Percentiles rank a stretch among this genome's conserved stretches.
phyloP scores from a whole-genome alignment of 1,140 invertebrate genomes.

The Pseudomyrmex pallidus region DNA sequence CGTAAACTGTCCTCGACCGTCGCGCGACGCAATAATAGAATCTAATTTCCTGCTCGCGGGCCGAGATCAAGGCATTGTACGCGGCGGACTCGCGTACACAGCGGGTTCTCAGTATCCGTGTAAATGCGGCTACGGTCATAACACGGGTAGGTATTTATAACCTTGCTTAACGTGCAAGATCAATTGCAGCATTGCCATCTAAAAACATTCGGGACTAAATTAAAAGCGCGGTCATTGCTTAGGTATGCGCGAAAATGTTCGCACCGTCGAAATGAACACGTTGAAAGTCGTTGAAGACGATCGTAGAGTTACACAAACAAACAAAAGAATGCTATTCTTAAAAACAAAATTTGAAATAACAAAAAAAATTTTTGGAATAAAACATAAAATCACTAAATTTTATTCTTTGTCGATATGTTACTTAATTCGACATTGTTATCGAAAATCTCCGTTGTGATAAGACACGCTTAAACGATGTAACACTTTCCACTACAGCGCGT shows the following conservation, averaged over 20 bases:
- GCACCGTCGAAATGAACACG: background rate
- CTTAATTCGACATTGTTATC: background rate
- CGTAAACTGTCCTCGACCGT: slow-evolving; percentile 53
- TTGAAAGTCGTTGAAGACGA: background rate
- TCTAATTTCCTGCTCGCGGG: slow-evolving; percentile 56
- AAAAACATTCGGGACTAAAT: slow-evolving; percentile 35
- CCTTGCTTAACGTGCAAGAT: slow-evolving; percentile 44
- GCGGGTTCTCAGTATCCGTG: slow-evolving; percentile 26
- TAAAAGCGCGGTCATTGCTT: slow-evolving; percentile 30
- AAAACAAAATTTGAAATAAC: background rate
- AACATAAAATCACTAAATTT: background rate
- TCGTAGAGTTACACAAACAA: background rate
- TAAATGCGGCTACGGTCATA: slow-evolving; percentile 38
- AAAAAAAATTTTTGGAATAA: background rate
- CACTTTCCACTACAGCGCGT: background rate
- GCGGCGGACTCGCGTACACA: background rate
- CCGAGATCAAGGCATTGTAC: slow-evolving; percentile 38
- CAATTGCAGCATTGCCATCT: slow-evolving; percentile 43
- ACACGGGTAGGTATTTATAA: slow-evolving; percentile 38
- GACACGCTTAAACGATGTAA: background rate
- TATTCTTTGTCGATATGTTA: background rate
- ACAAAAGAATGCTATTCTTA: background rate
- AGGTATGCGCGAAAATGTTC: slow-evolving; percentile 48
- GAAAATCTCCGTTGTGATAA: slow-evolving; percentile 8
- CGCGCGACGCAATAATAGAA: slow-evolving; percentile 54